A percentile compares a stretch with the other conserved stretches of the same genome.
These are phyloP conservation scores for Coptodon bakossiorum DNA, from an alignment of 2,113 vertebrate species.

Conservation along the genomic window DNA sequence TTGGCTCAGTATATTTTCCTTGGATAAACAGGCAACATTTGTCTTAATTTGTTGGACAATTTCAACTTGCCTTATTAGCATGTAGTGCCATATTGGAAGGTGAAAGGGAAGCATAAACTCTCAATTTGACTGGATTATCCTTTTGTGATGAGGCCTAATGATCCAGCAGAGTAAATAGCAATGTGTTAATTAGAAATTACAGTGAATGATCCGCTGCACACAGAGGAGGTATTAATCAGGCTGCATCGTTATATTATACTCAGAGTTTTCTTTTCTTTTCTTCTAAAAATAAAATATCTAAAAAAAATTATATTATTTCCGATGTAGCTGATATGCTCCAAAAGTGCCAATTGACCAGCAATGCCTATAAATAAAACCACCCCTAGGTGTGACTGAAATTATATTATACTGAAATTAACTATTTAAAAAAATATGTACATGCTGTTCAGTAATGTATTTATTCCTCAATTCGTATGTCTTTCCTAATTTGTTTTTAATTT, in stretches of 20 bases:
- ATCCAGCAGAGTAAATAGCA: conserved; percentile 76
- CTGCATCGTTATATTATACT: conserved; percentile 22
- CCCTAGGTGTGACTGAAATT: background rate
- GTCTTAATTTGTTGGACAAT: conserved; percentile 51
- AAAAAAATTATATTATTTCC: background rate
- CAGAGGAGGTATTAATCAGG: conserved; percentile 48
- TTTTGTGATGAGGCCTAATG: conserved; percentile 71
- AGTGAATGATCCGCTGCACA: conserved; percentile 66
- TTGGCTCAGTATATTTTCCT: conserved; percentile 22
- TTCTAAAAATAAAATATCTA: background rate
- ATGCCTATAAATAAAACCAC: background rate
- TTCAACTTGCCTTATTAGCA: conserved; percentile 54
- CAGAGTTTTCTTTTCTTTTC: conserved; percentile 5
- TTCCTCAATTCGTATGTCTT: background rate
- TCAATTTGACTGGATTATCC: conserved; percentile 73
- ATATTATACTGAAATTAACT: background rate
- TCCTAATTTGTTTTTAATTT: background rate
- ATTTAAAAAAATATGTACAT: background rate
- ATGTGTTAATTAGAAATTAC: conserved; percentile 76
- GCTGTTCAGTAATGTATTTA: background rate
- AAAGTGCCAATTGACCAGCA: background rate
- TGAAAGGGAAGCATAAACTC: conserved; percentile 66
- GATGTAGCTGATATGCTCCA: background rate
- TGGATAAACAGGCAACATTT: conserved; percentile 48
- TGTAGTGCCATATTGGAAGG: conserved; percentile 37